Percentiles rank a stretch among this genome's conserved stretches.
Evolutionary conservation across 2,797 vertebrate species (phyloP).

Genomic region (Poecilia gillii): DNA sequence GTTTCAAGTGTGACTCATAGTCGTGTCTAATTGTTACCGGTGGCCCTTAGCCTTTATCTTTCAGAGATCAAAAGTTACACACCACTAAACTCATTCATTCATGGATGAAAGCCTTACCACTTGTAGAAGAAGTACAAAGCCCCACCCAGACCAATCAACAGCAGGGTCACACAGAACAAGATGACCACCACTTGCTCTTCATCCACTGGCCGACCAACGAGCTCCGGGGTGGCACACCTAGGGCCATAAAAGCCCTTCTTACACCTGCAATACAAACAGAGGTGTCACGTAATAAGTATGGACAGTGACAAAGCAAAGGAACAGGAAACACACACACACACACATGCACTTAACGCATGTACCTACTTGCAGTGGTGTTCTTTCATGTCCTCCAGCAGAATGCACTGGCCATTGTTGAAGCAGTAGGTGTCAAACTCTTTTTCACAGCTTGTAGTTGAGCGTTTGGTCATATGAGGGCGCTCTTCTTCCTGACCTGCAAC

Average conservation of each 20-base stretch:
- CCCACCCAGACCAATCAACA: slow-evolving; percentile 65
- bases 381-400: slow-evolving; percentile 67
- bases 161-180: slow-evolving; percentile 65
- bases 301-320: not conserved
- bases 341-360: slow-evolving; percentile 1
- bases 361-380: slow-evolving; percentile 75
- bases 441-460: slow-evolving; percentile 52
- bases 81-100: not conserved
- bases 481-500: slow-evolving; percentile 47
- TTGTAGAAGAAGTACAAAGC: slow-evolving; percentile 71
- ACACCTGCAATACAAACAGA: slow-evolving; percentile 66
- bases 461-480: slow-evolving; percentile 59
- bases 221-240: slow-evolving; percentile 62
- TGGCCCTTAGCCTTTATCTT: not conserved
- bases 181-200: slow-evolving; percentile 64
- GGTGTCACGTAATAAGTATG: slow-evolving; percentile 5
- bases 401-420: slow-evolving; percentile 73
- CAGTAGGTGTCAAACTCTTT: slow-evolving; percentile 63
- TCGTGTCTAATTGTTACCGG: not conserved
- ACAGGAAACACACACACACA: slow-evolving; percentile 9
- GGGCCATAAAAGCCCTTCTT: slow-evolving; percentile 64
- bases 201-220: slow-evolving; percentile 48
- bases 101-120: slow-evolving; percentile 56
- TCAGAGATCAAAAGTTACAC: not conserved
- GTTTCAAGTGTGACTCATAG: not conserved